phyloP scores from a whole-genome alignment of 2,888 invertebrate genomes.

The Lutraria lutraria region DNA sequence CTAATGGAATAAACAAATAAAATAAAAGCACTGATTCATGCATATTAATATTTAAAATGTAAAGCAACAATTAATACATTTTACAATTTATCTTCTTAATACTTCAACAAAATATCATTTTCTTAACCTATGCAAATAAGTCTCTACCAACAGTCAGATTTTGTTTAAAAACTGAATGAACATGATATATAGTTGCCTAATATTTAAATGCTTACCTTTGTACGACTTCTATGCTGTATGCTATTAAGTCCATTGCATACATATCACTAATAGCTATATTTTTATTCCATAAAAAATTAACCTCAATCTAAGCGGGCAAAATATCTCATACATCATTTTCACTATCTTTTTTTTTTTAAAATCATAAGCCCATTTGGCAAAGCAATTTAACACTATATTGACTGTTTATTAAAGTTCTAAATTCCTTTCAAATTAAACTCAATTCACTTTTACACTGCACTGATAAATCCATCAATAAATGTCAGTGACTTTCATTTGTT shows the following conservation, averaged over 20 bases:
- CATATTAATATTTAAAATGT: too few relatives aligned
- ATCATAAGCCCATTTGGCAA: too few relatives aligned
- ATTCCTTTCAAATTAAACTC: not conserved
- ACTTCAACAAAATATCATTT: too few relatives aligned
- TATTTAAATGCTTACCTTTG: conserved; percentile 56
- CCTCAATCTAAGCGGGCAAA: not conserved
- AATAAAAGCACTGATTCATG: too few relatives aligned
- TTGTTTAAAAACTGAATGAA: too few relatives aligned
- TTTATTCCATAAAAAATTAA: not conserved
- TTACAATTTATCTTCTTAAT: too few relatives aligned
- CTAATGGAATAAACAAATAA: too few relatives aligned
- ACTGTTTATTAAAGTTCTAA: not conserved
- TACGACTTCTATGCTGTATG: conserved; percentile 63
- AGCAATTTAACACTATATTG: not conserved
- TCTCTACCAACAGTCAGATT: too few relatives aligned
- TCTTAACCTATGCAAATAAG: too few relatives aligned
- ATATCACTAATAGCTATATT: conserved; percentile 21
- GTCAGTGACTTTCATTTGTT: not conserved
- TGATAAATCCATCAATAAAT: not conserved
- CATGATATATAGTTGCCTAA: too few relatives aligned
- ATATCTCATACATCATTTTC: not conserved
- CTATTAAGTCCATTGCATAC: conserved; percentile 62
- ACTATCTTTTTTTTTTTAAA: not conserved
- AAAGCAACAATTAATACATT: too few relatives aligned
- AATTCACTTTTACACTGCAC: not conserved